Percentiles rank a stretch among this genome's conserved stretches.
Conservation (phyloP, 1,140 invertebrate species). For the Neuroterus valhalla region DNA sequence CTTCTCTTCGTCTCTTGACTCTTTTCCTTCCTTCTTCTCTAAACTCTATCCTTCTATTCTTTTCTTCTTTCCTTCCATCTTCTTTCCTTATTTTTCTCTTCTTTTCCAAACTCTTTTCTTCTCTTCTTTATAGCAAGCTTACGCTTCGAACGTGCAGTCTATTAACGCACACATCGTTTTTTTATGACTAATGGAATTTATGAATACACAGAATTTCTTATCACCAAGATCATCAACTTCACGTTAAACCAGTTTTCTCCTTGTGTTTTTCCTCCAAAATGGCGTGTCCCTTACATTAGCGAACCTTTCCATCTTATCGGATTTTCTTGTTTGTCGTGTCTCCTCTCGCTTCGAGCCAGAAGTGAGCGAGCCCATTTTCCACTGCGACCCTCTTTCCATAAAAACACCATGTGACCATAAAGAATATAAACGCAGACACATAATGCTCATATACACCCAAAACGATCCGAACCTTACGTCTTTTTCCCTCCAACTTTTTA, state of each 20-base stretch:
- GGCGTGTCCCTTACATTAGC: background rate
- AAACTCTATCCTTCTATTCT: too few relatives aligned
- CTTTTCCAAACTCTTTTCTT: too few relatives aligned
- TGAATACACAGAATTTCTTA: too few relatives aligned
- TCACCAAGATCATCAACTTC: background rate
- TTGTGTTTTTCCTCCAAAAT: background rate
- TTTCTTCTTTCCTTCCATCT: too few relatives aligned
- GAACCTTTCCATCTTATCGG: constrained; percentile 3
- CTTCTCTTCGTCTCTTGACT: too few relatives aligned
- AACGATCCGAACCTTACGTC: background rate
- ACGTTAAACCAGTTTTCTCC: background rate
- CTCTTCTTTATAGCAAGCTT: too few relatives aligned
- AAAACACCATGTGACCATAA: constrained; percentile 1
- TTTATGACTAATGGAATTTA: too few relatives aligned
- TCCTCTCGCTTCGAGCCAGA: background rate
- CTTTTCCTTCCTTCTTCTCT: too few relatives aligned
- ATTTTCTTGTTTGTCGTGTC: background rate
- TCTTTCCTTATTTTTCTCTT: too few relatives aligned
- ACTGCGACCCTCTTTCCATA: background rate
- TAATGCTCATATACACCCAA: background rate
- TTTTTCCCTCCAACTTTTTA: too few relatives aligned
- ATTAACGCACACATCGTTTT: too few relatives aligned
- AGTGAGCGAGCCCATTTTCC: background rate
- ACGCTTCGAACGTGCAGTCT: too few relatives aligned
- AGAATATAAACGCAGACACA: constrained; percentile 2